Evolutionary conservation across 1,140 invertebrate genomes (phyloP), one percentile per base, ranked within the genome.

Genomic region (Trichonephila clavata): DNA sequence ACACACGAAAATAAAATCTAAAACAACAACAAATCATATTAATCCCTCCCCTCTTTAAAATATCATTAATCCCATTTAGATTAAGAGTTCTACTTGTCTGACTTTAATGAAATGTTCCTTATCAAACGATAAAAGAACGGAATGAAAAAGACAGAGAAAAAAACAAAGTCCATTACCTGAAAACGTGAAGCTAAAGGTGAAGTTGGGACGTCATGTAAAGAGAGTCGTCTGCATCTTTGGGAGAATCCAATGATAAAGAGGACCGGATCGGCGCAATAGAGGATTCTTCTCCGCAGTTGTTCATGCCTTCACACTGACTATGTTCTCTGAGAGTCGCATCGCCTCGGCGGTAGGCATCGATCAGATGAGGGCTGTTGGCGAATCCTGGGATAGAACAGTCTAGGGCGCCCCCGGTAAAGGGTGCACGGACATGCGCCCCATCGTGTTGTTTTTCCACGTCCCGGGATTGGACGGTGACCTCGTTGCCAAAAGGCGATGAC

Each of bases 321-420:
- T 59, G 84, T 18, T 16, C 18, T 8, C 59, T 27, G 50, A 60
- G 24, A 32, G 84, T 60, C 57, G 50, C 50, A 86, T 27, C 13
- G 57, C 7, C 21, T 43, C 83, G 43, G 18, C 57, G 24, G 20
- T 50, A 24, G 57, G 83, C 84, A 86, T 86, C 84, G 84, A 86
- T 86, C 84, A 86, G 57, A 86, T 57, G 83, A 86, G n/a, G 50
- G 83, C 24, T 24, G 43, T n/a, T 8, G 14, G 57, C 24, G 59
- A 63, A 63, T 86, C 84, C 84, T 86, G 84, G 84, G 84, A 86
- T 61, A 86, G 57, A 61, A 86, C 57, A 61, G 57, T 86, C 84
- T 86, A 59, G 16, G 57, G 84, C 84, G 84, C 83, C 84, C 43
- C 68, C 68, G 24, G 57, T 86, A 59, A 86, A 61, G 84, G 84